Conservation (phyloP, 2,113 vertebrate genomes). For the Carettochelys insculpta region DNA sequence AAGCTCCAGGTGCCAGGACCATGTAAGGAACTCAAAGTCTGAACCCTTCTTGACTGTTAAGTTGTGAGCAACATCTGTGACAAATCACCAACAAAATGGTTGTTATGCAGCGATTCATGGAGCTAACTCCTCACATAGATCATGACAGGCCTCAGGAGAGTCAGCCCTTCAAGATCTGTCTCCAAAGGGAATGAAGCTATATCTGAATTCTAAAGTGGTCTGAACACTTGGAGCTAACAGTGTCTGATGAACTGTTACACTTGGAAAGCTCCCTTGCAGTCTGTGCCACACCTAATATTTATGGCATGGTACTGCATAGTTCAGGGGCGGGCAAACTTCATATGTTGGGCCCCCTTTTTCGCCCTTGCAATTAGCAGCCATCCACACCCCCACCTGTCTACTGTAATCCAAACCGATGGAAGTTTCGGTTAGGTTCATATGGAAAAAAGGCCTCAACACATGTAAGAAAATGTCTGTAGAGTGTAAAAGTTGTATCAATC, state of each 20-base stretch:
- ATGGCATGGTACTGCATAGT: not conserved
- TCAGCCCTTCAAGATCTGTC: not conserved
- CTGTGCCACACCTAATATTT: not conserved
- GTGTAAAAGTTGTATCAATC: too few species aligned
- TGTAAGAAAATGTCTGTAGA: too few species aligned
- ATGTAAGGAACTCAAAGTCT: constrained; percentile 34
- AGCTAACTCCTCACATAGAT: not conserved
- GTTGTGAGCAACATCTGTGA: not conserved
- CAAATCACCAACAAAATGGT: not conserved
- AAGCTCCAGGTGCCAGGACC: constrained; percentile 43
- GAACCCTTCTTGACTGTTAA: constrained; percentile 12
- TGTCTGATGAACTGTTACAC: not conserved
- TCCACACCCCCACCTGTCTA: too few species aligned
- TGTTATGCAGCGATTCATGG: not conserved
- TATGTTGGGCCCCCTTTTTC: too few species aligned
- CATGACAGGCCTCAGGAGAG: not conserved
- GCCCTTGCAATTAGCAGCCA: too few species aligned
- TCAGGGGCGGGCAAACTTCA: too few species aligned
- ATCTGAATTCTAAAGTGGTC: not conserved
- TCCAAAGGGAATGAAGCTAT: not conserved
- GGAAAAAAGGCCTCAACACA: too few species aligned
- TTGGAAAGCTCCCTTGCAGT: not conserved
- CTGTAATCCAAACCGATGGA: too few species aligned
- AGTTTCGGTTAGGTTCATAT: too few species aligned
- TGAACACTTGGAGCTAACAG: not conserved